Conservation (phyloP, 1,140 invertebrate genomes). For the Nebria ingens region DNA sequence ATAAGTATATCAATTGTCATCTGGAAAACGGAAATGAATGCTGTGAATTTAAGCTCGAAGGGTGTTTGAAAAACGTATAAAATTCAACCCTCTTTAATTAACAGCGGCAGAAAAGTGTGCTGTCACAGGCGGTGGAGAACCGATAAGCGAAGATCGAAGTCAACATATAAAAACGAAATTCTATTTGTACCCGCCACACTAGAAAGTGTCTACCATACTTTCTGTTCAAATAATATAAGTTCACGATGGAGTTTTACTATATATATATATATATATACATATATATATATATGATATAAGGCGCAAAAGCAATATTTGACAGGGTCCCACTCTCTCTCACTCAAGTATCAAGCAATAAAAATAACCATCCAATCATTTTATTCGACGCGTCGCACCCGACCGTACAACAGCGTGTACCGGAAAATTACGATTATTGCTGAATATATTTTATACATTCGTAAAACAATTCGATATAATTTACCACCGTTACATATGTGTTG, state of each 20-base stretch:
- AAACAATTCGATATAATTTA: too few species aligned
- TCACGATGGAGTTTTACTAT: not conserved
- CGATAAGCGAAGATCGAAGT: not conserved
- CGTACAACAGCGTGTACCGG: too few species aligned
- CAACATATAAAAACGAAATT: not conserved
- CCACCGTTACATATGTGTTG: too few species aligned
- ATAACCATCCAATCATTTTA: not conserved
- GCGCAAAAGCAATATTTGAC: not conserved
- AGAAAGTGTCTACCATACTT: not conserved
- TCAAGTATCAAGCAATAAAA: not conserved
- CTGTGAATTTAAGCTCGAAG: too few species aligned
- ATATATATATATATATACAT: too few species aligned
- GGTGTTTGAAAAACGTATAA: too few species aligned
- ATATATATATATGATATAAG: not conserved
- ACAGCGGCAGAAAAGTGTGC: not conserved
- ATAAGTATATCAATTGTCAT: too few species aligned
- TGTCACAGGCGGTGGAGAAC: not conserved
- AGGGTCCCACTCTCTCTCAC: not conserved
- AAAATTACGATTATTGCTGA: too few species aligned
- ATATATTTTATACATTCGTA: too few species aligned
- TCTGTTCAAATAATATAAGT: not conserved
- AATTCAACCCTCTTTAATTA: too few species aligned
- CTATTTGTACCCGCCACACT: not conserved
- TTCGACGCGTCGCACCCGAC: not conserved
- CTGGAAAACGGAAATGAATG: too few species aligned